A percentile compares a stretch with the other conserved stretches of the same genome.
phyloP scores from a whole-genome alignment of 1,140 invertebrate genomes.

The Anastrepha obliqua region DNA sequence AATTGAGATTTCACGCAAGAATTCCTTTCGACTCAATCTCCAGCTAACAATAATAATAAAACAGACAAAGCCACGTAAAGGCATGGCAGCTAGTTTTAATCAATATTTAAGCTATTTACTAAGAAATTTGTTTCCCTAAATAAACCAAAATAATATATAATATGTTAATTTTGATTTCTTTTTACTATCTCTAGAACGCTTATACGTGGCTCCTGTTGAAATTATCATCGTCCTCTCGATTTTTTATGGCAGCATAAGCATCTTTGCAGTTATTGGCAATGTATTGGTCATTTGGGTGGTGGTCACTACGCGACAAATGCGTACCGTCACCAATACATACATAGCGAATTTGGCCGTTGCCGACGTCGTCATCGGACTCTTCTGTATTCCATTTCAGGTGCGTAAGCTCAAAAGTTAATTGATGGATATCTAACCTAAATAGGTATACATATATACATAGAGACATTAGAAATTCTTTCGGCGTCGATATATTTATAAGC shows the following conservation, averaged over 20 bases:
- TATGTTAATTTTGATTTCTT: neutral
- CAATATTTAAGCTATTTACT: too few species aligned
- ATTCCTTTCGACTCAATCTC: too few species aligned
- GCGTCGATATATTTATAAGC: too few species aligned
- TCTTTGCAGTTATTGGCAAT: conserved; percentile 87
- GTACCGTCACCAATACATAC: conserved; percentile 88
- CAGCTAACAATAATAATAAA: too few species aligned
- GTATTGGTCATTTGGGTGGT: conserved; percentile 88
- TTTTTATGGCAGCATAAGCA: conserved; percentile 87
- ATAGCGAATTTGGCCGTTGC: conserved; percentile 87
- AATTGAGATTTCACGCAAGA: too few species aligned
- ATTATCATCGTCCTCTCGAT: conserved; percentile 84
- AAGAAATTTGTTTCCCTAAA: too few species aligned
- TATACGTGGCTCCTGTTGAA: conserved; percentile 84
- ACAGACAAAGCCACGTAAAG: too few species aligned
- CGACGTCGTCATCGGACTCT: conserved; percentile 86
- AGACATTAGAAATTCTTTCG: too few species aligned
- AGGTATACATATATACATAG: too few species aligned
- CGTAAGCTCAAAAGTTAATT: conserved; percentile 61
- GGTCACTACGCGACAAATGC: conserved; percentile 83
- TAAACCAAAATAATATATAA: too few species aligned
- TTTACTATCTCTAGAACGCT: conserved; percentile 62
- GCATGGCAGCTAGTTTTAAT: too few species aligned
- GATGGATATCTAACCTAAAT: too few species aligned
- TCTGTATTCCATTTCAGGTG: conserved; percentile 88